A percentile compares a stretch with the other conserved stretches of the same genome.
Evolutionary conservation across 64 coral and sea anemone species (phyloP).

Genomic region (Acropora tenuis): DNA sequence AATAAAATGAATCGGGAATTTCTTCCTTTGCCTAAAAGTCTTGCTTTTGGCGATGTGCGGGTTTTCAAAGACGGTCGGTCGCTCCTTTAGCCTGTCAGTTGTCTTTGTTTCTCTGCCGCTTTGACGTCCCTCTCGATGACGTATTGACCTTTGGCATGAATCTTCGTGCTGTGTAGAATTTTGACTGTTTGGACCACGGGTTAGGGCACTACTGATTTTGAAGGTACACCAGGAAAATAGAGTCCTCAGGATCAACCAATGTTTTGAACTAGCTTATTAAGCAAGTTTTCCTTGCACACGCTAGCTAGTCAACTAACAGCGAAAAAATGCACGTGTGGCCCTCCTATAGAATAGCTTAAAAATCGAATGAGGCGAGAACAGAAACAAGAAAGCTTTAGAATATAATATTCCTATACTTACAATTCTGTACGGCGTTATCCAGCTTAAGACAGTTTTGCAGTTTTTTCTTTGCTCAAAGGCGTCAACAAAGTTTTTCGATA

Average conservation of each 20-base stretch:
- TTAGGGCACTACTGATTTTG: constrained; percentile 5
- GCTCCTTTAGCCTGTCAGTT: constrained; percentile 23
- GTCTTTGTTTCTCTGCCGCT: constrained; percentile 20
- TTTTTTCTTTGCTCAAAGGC: neutral
- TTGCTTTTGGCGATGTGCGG: neutral
- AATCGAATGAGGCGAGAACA: neutral
- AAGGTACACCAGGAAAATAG: constrained; percentile 9
- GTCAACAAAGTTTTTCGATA: neutral
- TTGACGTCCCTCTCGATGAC: constrained; percentile 10
- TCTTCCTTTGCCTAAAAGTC: constrained; percentile 29
- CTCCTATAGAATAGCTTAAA: neutral
- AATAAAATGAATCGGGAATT: neutral
- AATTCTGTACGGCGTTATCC: neutral
- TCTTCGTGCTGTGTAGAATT: neutral
- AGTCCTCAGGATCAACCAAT: neutral
- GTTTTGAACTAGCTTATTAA: neutral
- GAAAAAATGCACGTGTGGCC: neutral
- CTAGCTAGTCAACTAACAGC: constrained; percentile 6
- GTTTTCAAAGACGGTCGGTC: constrained; percentile 41
- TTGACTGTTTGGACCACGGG: constrained; percentile 30
- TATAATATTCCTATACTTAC: neutral
- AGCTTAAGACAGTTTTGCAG: neutral
- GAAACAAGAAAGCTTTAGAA: neutral
- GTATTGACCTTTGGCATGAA: neutral
- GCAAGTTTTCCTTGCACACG: neutral